Conservation (phyloP, 2,113 vertebrate species). For the Holacanthus passer region DNA sequence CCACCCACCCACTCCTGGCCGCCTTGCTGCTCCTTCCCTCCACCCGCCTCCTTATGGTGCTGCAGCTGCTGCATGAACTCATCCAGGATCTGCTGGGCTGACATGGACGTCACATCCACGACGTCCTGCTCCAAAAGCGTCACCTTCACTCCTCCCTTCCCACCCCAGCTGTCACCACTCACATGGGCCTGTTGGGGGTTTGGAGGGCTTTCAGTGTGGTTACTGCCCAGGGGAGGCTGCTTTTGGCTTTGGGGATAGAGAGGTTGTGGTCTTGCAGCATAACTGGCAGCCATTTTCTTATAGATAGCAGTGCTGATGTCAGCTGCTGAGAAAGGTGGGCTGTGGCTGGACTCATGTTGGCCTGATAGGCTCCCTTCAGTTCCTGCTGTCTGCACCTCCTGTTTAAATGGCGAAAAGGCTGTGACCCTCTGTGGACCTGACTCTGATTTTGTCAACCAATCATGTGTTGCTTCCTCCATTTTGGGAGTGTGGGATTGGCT, state of each 20-base stretch:
- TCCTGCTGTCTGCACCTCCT: constrained; percentile 35
- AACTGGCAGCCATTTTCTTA: constrained; percentile 66
- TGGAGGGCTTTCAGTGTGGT: constrained; percentile 36
- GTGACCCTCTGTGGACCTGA: constrained; percentile 65
- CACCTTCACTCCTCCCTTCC: constrained; percentile 27
- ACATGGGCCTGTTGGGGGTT: constrained; percentile 32
- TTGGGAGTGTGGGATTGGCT: constrained; percentile 39
- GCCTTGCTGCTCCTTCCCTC: constrained; percentile 48
- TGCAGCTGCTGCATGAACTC: constrained; percentile 80
- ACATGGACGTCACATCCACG: constrained; percentile 63
- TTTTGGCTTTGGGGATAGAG: constrained; percentile 50
- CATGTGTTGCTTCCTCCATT: constrained; percentile 50
- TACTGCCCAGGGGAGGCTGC: constrained; percentile 10
- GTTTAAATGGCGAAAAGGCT: constrained; percentile 77
- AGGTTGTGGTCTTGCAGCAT: constrained; percentile 52
- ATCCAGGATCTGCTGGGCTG: constrained; percentile 81
- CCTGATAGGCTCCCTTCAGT: constrained; percentile 26
- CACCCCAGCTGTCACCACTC: constrained; percentile 45
- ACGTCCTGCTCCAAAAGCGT: constrained; percentile 47
- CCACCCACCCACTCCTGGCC: constrained; percentile 41
- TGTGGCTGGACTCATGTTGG: constrained; percentile 29
- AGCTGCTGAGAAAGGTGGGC: constrained; percentile 61
- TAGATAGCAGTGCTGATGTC: constrained; percentile 74
- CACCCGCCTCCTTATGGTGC: constrained; percentile 42
- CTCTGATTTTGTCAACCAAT: constrained; percentile 69